phyloP scores from a whole-genome alignment of 1,140 invertebrate species.

The Drosophila truncata region DNA sequence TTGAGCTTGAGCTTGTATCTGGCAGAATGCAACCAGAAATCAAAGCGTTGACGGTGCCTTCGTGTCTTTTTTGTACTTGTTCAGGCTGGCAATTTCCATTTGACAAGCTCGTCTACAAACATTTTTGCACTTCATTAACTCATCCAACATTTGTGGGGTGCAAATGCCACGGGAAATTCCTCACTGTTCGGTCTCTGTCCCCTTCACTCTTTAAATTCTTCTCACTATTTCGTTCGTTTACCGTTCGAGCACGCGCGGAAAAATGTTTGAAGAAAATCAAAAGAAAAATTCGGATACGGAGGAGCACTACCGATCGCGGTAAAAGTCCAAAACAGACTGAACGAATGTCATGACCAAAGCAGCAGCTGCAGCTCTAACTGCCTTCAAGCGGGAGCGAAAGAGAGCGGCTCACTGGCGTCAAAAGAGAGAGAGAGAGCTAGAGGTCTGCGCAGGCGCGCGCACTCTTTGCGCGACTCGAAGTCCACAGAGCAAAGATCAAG shows the following conservation, averaged over 20 bases:
- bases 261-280: not conserved
- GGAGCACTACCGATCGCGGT: conserved; percentile 63
- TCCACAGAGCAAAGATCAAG: conserved; percentile 24
- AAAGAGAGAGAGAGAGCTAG: conserved; percentile 23
- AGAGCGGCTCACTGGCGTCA: conserved; percentile 2
- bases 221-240: conserved; percentile 40
- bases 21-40: conserved; percentile 56
- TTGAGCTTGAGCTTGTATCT: conserved; percentile 24
- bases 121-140: conserved; percentile 81
- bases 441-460: conserved; percentile 43
- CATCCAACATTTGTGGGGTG: conserved; percentile 66
- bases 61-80: conserved; percentile 24
- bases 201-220: conserved; percentile 17
- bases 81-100: conserved; percentile 51
- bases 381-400: conserved; percentile 13
- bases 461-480: conserved; percentile 17
- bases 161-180: conserved; percentile 70
- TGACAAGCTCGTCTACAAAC: conserved; percentile 53
- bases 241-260: conserved; percentile 57
- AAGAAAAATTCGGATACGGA: conserved; percentile 14
- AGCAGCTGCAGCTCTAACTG: conserved; percentile 32
- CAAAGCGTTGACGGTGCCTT: conserved; percentile 58
- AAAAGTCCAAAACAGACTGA: conserved; percentile 81
- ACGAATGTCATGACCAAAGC: conserved; percentile 83
- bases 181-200: conserved; percentile 28